Evolutionary conservation across 1,140 invertebrate species (phyloP), one percentile per base, ranked within the genome.

Genomic region (Drosophila guanche): DNA sequence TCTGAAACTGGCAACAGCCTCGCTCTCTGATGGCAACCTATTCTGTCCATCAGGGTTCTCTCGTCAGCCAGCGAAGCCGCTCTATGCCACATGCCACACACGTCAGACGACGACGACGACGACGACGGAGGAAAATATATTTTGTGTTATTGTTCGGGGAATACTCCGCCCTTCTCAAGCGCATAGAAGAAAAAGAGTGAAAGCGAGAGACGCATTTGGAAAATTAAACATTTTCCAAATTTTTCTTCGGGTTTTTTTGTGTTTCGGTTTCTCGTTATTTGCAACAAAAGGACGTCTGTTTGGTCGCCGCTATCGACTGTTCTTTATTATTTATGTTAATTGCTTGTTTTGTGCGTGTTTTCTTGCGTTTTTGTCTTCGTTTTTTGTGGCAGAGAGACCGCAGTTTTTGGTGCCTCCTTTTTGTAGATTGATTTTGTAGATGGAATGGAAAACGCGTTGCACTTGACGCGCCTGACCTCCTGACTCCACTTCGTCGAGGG

Each of bases 251-350:
- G 56, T 60, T 72, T 66, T 66, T 65, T 25, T 7, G 25, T 40
- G 23, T 48, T 33, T 42, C 6, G 29, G 14, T 27, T 61, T 41
- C 7, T 22, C 7, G 43, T 46, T 45, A 58, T 46, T 23, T 41
- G 40, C 51, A 41, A 48, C 58, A 66, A 66, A 62, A 45, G 52
- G 45, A 5, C 37, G 22, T 23, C 10, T 40, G 0, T 20, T 20
- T 1, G 16, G 16, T 1, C 16, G 22, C 37, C 57, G 61, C 37
- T 50, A 58, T 56, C 37, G 33, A 4, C 33, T 47, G 41, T 56
- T 70, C 70, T 78, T 62, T 79, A 81, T 88, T 79, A 79, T 88
- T 79, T 74, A 69, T 79, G 70, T 88, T 88, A 88, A 88, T 83
- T 88, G 78, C 83, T 88, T 79, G 79, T 76, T 76, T 79, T 69